Evolutionary conservation across 2,113 vertebrate species (phyloP).

Genomic region (Sialia sialis): DNA sequence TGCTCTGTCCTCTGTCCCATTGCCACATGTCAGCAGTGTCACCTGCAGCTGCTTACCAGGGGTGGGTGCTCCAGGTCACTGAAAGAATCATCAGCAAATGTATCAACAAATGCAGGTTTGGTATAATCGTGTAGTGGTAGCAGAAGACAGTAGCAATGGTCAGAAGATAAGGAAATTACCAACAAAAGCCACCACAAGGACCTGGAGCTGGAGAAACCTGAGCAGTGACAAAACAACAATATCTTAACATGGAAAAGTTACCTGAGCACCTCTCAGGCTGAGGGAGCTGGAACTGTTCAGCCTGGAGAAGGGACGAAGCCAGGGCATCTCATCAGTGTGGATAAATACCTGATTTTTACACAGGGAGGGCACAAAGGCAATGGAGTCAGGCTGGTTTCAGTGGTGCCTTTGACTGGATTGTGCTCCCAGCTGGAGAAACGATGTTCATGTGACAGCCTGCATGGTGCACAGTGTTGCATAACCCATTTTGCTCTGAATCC

Average conservation of each 20-base stretch:
- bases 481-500: not conserved
- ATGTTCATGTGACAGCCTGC: not conserved
- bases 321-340: not conserved
- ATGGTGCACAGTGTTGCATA: not conserved
- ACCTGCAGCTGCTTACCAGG: not conserved
- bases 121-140: not conserved
- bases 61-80: fast-evolving
- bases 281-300: not conserved
- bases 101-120: not conserved
- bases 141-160: not conserved
- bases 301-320: not conserved
- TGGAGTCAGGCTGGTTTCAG: not conserved
- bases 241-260: not conserved
- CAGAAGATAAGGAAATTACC: not conserved
- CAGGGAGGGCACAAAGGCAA: not conserved
- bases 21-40: not conserved
- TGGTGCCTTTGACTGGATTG: not conserved
- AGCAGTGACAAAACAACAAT: not conserved
- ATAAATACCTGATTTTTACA: not conserved
- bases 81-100: not conserved
- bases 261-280: not conserved
- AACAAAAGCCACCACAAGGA: not conserved
- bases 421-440: not conserved
- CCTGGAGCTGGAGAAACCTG: not conserved
- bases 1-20: fast-evolving